A percentile compares a stretch with the other conserved stretches of the same genome.
phyloP scores from a whole-genome alignment of 2,113 vertebrate genomes.

The Barnardius zonarius region DNA sequence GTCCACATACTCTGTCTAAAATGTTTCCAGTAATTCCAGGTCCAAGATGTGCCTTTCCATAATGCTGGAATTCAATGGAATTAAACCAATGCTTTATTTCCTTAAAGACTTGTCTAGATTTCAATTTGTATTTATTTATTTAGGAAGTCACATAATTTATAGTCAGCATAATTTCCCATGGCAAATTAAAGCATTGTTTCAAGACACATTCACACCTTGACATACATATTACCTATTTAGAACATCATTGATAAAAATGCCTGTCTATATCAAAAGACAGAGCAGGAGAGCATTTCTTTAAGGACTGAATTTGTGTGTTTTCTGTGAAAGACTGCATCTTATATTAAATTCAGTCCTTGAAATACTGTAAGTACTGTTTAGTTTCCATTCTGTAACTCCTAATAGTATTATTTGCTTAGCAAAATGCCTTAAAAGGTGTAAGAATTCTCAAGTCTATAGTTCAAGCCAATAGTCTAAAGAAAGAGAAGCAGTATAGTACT shows the following conservation, averaged over 20 bases:
- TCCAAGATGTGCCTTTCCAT: background rate
- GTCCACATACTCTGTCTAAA: background rate
- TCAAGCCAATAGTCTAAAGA: background rate
- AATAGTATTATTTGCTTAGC: conserved; percentile 35
- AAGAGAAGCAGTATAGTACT: background rate
- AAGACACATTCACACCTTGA: background rate
- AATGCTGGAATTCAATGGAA: background rate
- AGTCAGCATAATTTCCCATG: background rate
- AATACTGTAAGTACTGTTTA: background rate
- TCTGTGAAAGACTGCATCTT: background rate
- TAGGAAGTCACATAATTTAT: background rate
- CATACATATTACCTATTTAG: background rate
- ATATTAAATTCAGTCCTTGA: background rate
- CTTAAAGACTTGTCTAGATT: background rate
- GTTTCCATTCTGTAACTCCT: conserved; percentile 40
- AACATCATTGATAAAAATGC: background rate
- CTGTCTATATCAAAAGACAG: background rate
- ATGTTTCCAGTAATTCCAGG: background rate
- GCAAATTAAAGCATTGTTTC: background rate
- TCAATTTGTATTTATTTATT: background rate
- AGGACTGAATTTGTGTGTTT: background rate
- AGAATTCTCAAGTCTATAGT: conserved; percentile 3
- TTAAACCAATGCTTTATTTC: background rate
- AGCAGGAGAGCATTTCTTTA: background rate
- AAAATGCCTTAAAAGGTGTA: conserved; percentile 1